Conservation (phyloP, 2,888 invertebrate genomes). For the Tinea semifulvella region DNA sequence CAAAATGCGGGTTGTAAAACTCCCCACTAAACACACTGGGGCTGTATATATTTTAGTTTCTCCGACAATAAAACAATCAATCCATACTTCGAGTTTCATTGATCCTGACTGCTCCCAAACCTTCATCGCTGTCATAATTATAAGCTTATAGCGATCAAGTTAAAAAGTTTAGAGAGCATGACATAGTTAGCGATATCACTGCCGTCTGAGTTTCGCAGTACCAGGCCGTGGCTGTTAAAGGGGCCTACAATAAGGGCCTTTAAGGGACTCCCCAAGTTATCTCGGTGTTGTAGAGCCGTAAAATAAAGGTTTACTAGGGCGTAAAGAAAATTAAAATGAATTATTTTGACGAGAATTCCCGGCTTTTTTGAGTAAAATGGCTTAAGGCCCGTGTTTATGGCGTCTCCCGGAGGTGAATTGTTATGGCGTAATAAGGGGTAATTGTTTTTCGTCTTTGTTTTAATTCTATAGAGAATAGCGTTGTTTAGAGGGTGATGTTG, state of each 20-base stretch:
- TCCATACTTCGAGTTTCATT: no score
- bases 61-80: no score
- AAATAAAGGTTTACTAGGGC: conserved; percentile 66
- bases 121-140: no score
- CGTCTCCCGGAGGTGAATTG: conserved; percentile 37
- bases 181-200: no score
- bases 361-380: conserved; percentile 32
- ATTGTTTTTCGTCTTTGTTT: conserved; percentile 36
- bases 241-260: conserved; percentile 45
- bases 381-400: conserved; percentile 34
- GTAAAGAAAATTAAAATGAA: conserved; percentile 68
- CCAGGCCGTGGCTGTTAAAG: conserved; percentile 31
- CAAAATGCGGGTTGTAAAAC: no score
- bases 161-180: no score
- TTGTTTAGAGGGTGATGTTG: conserved; percentile 8
- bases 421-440: conserved; percentile 45
- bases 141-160: no score
- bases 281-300: conserved; percentile 52
- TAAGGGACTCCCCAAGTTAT: conserved; percentile 60
- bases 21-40: no score
- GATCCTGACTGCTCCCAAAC: no score
- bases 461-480: conserved; percentile 15
- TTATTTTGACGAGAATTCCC: conserved; percentile 64
- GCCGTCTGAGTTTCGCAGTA: conserved; percentile 17
- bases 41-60: no score